A percentile compares a stretch with the other conserved stretches of the same genome.
Conservation (phyloP, 1,140 invertebrate genomes). For the Drosophila carrolli region DNA sequence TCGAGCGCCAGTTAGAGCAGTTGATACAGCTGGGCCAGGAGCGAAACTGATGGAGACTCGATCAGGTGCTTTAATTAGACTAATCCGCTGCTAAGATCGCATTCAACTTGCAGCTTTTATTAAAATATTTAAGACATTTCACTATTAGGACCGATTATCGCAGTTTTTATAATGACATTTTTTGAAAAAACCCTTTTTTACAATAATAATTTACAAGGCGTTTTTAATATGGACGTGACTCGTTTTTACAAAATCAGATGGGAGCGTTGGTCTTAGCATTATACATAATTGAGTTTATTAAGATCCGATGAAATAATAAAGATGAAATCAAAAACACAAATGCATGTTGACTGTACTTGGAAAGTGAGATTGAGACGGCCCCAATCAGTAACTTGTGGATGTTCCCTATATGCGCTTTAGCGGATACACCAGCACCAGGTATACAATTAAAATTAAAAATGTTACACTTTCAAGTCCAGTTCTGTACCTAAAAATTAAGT, state of each 20-base stretch:
- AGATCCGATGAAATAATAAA: too few relatives aligned
- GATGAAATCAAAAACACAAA: background rate
- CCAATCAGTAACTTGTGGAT: background rate
- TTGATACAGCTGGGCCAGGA: constrained; percentile 62
- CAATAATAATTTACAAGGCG: too few relatives aligned
- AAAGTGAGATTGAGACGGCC: background rate
- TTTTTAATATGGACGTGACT: too few relatives aligned
- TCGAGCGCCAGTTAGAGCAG: constrained; percentile 84
- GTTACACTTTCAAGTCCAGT: background rate
- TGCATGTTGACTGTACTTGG: too few relatives aligned
- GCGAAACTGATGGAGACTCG: constrained; percentile 13
- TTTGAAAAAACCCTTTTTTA: too few relatives aligned
- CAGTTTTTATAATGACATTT: too few relatives aligned
- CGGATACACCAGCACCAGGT: background rate
- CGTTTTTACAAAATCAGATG: too few relatives aligned
- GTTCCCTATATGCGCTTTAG: background rate
- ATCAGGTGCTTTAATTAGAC: too few relatives aligned
- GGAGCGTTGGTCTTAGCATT: too few relatives aligned
- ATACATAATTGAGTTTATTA: too few relatives aligned
- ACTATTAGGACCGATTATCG: too few relatives aligned
- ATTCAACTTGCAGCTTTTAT: constrained; percentile 59
- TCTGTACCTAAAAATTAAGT: background rate
- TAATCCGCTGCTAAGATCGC: background rate
- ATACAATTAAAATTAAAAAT: background rate
- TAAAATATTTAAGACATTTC: constrained; percentile 52